These are phyloP conservation scores for Ursus arctos DNA, from an alignment of 2,113 vertebrate genomes.

Conservation along the genomic window DNA sequence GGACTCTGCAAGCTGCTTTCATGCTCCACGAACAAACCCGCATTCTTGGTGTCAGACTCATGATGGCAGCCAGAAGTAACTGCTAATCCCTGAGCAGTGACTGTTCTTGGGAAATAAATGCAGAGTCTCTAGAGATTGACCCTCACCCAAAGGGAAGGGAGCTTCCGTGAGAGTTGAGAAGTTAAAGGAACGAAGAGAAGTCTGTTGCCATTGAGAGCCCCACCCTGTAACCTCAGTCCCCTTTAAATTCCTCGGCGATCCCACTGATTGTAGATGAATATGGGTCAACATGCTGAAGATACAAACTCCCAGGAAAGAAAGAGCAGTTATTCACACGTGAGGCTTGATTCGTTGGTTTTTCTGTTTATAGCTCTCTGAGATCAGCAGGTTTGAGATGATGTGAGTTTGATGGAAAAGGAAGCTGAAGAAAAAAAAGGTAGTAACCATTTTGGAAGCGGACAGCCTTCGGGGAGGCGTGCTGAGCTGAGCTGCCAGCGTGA, in stretches of 20 bases:
- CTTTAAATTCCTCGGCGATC: not conserved
- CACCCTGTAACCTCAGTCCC: not conserved
- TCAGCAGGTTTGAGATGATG: not conserved
- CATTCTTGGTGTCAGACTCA: not conserved
- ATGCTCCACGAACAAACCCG: not conserved
- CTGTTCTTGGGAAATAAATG: not conserved
- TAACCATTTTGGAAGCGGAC: not conserved
- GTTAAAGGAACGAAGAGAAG: not conserved
- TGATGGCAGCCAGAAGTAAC: not conserved
- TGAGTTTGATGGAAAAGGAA: not conserved
- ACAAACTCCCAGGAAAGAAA: not conserved
- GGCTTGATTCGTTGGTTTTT: not conserved
- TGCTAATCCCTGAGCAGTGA: not conserved
- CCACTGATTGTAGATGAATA: not conserved
- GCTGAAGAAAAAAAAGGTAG: not conserved
- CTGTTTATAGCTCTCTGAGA: not conserved
- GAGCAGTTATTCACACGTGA: not conserved
- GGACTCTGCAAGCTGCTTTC: slow-evolving; percentile 1
- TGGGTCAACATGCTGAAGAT: not conserved
- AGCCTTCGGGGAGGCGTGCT: not conserved
- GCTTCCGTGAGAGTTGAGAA: not conserved
- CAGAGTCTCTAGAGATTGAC: not conserved
- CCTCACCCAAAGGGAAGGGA: not conserved
- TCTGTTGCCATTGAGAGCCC: not conserved
- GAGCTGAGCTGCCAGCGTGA: not conserved